Evolutionary conservation across 2,797 vertebrate genomes (phyloP).

Genomic region (Telmatherina bonti): DNA sequence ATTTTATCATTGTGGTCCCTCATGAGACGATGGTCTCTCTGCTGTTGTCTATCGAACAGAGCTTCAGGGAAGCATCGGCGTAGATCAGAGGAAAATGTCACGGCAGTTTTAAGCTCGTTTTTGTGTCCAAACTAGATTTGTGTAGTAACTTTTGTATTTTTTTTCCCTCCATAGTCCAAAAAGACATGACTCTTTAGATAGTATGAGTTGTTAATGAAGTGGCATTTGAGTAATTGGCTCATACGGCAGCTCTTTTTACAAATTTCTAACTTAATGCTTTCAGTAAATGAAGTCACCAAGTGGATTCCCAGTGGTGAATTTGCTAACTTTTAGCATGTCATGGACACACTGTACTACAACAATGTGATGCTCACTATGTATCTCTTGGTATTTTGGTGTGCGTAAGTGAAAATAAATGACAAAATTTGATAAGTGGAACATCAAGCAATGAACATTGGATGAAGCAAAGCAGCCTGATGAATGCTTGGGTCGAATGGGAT

Average conservation of each 20-base stretch:
- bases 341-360: constrained; percentile 18
- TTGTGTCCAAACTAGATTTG: constrained; percentile 38
- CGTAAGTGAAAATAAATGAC: constrained; percentile 12
- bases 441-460: too few relatives aligned
- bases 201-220: constrained; percentile 24
- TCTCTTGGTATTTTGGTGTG: constrained; percentile 29
- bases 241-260: constrained; percentile 61
- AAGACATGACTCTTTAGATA: constrained; percentile 14
- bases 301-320: constrained; percentile 44
- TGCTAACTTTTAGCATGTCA: constrained; percentile 7
- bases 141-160: constrained; percentile 18
- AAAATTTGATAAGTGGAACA: neutral
- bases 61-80: constrained; percentile 40
- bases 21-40: constrained; percentile 37
- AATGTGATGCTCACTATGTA: constrained; percentile 26
- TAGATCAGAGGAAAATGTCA: constrained; percentile 33
- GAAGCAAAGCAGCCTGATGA: too few relatives aligned
- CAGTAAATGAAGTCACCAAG: constrained; percentile 51
- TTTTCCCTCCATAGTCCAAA: constrained; percentile 7
- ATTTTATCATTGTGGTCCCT: constrained; percentile 70
- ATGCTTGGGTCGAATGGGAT: too few relatives aligned
- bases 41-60: constrained; percentile 32
- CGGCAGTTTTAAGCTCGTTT: constrained; percentile 28
- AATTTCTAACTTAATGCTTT: constrained; percentile 54
- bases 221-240: constrained; percentile 28